Base-by-base conservation (phyloP, 2,113 vertebrate species). In the Petaurus breviceps region DNA sequence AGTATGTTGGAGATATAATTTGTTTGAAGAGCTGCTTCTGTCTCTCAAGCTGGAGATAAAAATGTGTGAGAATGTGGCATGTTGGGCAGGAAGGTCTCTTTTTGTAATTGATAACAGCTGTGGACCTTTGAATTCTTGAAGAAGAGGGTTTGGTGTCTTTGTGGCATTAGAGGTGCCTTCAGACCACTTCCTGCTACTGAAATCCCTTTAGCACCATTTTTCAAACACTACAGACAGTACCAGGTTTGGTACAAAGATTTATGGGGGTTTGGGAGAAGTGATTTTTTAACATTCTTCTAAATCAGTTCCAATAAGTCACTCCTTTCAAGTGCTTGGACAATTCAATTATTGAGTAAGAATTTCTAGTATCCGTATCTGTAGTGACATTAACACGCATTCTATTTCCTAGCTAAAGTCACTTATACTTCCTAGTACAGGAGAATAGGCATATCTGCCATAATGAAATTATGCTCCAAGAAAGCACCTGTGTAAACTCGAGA, bases 91-190 rank as follows among this genome's bases (percentile, higher is more conserved):
- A 93, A 47, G 96, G 46, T 28, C 3, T 54, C 95, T 3, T n/a
- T 49, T 51, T 47, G 90, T 94, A n/a, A 95, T 95, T 93, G 91
- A 47, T 95, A 95, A 95, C 98, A 98, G 97, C 49, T 97, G 96
- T 68, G 93, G 77, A 19, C n/a, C 84, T 97, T 96, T 53, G 94
- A 51, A 61, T 96, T 93, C 0, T 93, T 28, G 23, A 92, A 91
- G 92, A 89, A 89, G 54, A 53, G 93, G 90, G 90, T 43, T 57
- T 54, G 43, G 55, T 0, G 0, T 91, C 94, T 92, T 37, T 10
- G 10, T n/a, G 90, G 95, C 92, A 92, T 97, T 43, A 91, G 91
- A 91, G 92, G 95, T 96, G 25, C 46, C 46, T 90, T 51, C 16
- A 24, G 93, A 91, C 12, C 23, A 94, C 37, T 96, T 94, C 96